Evolutionary conservation across 2,113 vertebrate species (phyloP).

Genomic region (Calidris pygmaea): DNA sequence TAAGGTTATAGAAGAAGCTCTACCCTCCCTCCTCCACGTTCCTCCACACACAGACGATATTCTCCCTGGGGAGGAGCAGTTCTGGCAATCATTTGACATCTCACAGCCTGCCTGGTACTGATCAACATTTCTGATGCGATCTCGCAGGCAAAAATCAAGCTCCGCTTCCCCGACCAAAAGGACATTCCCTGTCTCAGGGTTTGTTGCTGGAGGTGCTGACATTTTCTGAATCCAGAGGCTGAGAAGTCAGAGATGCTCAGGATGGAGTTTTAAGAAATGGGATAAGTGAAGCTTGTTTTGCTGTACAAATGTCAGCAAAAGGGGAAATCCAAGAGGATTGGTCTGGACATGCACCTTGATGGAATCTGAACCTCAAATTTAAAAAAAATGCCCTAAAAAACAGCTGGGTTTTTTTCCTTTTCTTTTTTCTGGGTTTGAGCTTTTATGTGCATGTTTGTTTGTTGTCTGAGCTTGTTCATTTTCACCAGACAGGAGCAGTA

Average conservation of each 20-base stretch:
- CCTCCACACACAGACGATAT: background rate
- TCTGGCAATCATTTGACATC: conserved; percentile 54
- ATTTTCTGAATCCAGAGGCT: conserved; percentile 36
- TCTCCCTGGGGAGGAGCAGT: conserved; percentile 30
- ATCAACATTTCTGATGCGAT: conserved; percentile 46
- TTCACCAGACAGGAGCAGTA: background rate
- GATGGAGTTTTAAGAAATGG: background rate
- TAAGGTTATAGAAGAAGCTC: background rate
- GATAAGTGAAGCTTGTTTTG: background rate
- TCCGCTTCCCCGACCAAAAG: background rate
- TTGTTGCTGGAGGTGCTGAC: conserved; percentile 35
- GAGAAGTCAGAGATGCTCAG: conserved; percentile 7
- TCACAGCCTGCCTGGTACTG: conserved; percentile 42
- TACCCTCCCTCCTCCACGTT: background rate
- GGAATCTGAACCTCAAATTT: background rate
- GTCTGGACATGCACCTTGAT: background rate
- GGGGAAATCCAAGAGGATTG: background rate
- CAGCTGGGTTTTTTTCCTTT: background rate
- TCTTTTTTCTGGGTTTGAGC: background rate
- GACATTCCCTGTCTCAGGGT: conserved; percentile 14
- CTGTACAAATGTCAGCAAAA: background rate
- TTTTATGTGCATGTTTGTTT: background rate
- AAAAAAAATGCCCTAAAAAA: background rate
- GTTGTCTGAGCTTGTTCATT: background rate
- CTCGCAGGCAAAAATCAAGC: conserved; percentile 44